A percentile compares a stretch with the other conserved stretches of the same genome.
phyloP scores from a whole-genome alignment of 2,797 vertebrate genomes.

The Acropternis orthonyx region DNA sequence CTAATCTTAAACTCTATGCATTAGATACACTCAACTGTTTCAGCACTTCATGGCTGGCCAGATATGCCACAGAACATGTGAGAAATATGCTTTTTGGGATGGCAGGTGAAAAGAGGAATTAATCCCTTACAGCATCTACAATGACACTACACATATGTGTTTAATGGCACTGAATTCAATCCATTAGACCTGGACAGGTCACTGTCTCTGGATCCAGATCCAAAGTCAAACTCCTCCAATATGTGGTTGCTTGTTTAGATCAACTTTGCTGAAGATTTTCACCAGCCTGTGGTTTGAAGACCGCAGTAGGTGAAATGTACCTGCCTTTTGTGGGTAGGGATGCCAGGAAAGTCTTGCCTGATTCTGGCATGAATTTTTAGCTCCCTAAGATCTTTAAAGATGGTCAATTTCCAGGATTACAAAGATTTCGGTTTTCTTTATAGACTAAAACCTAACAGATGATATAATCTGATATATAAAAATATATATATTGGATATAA shows the following conservation, averaged over 20 bases:
- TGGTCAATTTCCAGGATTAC: not conserved
- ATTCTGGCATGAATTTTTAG: not conserved
- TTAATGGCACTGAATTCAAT: not conserved
- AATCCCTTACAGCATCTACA: not conserved
- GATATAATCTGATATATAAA: not conserved
- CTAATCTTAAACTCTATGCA: not conserved
- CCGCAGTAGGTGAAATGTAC: not conserved
- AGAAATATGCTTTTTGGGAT: not conserved
- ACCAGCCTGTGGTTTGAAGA: not conserved
- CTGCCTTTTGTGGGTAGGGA: not conserved
- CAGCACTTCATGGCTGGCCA: not conserved
- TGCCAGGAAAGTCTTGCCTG: not conserved
- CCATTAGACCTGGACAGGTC: not conserved
- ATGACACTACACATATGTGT: rapidly evolving
- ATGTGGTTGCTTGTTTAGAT: not conserved
- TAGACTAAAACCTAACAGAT: not conserved
- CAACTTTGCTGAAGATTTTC: not conserved
- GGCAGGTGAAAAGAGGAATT: not conserved
- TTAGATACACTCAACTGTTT: not conserved
- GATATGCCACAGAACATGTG: not conserved
- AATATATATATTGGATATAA: not conserved
- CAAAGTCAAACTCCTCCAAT: not conserved
- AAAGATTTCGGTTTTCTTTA: not conserved
- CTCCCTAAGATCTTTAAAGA: not conserved
- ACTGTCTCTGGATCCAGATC: not conserved